Evolutionary conservation across 2,888 invertebrate species (phyloP), one percentile per base, ranked within the genome.

Genomic region (Habrosyne pyritoides): DNA sequence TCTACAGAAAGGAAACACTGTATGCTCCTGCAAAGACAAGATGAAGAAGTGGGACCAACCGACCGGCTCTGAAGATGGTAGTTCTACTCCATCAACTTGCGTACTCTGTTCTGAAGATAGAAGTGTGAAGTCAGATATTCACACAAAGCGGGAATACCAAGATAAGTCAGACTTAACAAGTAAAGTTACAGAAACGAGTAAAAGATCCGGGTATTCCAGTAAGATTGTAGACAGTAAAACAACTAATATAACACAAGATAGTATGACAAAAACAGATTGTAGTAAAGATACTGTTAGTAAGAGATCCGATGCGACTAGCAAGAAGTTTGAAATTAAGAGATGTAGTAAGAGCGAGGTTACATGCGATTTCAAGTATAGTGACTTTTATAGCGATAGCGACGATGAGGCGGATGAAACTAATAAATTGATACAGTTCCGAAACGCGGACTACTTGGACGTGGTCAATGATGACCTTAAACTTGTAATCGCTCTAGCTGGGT

Each of bases 1-100:
- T 85, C 84, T 79, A 77, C 91, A 91, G 91, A 91, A 85, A 69
- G 83, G 80, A 66, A 81, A 79, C 26, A 75, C 79, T 28, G 54
- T 81, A 52, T 87, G 88, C 71, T 79, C 84, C 75, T 83, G 89
- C 71, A 80, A 77, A 60, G 71, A 61, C 66, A 75, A 81, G 69
- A 65, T 58, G 49, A 72, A 71, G 61, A 60, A 60, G 62, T 86
- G 89, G 85, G 78, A 78, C 55, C 69, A 66, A 53, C 64, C 64
- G 33, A 33, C 33, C 56, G 69, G 71, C 5, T 77, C 82, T n/a
- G 77, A 77, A 48, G 84, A 78, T 18, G 42, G 42, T 54, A 83
- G 79, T 60, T 88, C 89, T 53, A 86, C 89, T 0, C 80, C 89
- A 0, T 89, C 91, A 47, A 90, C 89, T 59, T 90, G 89, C 71